A percentile compares a stretch with the other conserved stretches of the same genome.
These are phyloP conservation scores for Oreohelix idahoensis DNA, from an alignment of 1,140 invertebrate species.

Conservation along the genomic window DNA sequence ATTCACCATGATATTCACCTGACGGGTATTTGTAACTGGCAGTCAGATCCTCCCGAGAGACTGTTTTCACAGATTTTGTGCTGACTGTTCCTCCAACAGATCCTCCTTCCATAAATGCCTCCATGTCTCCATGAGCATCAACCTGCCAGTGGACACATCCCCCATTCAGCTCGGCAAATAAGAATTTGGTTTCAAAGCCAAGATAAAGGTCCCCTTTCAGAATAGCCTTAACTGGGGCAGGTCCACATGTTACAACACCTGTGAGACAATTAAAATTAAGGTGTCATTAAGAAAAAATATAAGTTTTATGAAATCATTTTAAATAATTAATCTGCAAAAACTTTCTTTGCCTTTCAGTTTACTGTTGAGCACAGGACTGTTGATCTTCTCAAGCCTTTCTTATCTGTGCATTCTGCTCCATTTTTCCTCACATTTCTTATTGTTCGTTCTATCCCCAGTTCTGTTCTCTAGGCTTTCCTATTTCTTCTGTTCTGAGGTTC, in stretches of 20 bases:
- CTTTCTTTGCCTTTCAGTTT: too few relatives aligned
- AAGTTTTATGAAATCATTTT: too few relatives aligned
- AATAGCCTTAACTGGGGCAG: constrained; percentile 81
- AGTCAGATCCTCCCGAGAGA: constrained; percentile 63
- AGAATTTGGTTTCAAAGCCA: constrained; percentile 87
- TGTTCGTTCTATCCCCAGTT: too few relatives aligned
- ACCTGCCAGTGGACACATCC: constrained; percentile 61
- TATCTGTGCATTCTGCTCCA: too few relatives aligned
- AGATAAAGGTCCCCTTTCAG: constrained; percentile 85
- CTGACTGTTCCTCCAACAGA: constrained; percentile 59
- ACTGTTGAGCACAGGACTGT: too few relatives aligned
- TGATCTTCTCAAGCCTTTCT: too few relatives aligned
- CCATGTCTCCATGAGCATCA: constrained; percentile 63
- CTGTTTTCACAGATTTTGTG: constrained; percentile 65
- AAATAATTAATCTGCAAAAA: too few relatives aligned
- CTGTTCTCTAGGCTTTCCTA: too few relatives aligned
- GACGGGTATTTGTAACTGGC: constrained; percentile 59
- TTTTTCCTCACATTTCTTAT: too few relatives aligned
- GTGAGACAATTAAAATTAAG: constrained; percentile 3
- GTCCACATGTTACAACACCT: constrained; percentile 85
- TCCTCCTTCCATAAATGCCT: constrained; percentile 48
- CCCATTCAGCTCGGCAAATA: constrained; percentile 83
- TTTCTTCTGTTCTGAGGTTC: too few relatives aligned
- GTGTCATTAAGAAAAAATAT: neutral
- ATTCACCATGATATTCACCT: constrained; percentile 50